Conservation (phyloP, 2,888 invertebrate genomes). For the Leucozona laternaria region DNA sequence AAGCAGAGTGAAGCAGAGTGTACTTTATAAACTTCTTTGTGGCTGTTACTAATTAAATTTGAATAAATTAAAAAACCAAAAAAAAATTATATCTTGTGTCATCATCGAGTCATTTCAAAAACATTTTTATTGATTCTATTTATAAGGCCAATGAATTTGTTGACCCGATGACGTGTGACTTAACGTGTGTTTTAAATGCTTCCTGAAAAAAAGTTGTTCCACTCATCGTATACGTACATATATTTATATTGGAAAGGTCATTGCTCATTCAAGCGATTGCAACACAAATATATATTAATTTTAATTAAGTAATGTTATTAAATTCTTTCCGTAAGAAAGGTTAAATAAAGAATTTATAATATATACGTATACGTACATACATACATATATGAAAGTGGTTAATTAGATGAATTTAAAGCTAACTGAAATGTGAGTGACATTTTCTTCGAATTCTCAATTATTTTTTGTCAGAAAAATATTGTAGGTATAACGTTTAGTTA, state of each 20-base stretch:
- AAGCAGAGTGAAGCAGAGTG: no score
- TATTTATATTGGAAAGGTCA: background rate
- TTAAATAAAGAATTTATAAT: background rate
- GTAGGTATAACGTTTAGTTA: background rate
- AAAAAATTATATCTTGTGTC: background rate
- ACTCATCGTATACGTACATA: background rate
- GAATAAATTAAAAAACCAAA: conserved; percentile 1
- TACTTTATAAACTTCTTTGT: background rate
- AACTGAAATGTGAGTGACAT: background rate
- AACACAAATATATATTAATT: background rate
- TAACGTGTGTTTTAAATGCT: background rate
- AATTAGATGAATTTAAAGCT: background rate
- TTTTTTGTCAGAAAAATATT: background rate
- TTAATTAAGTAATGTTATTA: background rate
- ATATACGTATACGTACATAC: background rate
- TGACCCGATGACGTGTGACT: background rate
- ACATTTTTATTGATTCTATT: background rate
- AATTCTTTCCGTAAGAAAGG: background rate
- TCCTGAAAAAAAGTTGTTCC: background rate
- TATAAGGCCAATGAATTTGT: background rate
- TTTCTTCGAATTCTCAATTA: background rate
- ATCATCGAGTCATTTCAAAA: background rate
- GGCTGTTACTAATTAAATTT: background rate
- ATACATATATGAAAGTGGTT: background rate
- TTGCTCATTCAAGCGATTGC: background rate